Evolutionary conservation across 1,140 invertebrate species (phyloP).

Genomic region (Drosophila melanica): DNA sequence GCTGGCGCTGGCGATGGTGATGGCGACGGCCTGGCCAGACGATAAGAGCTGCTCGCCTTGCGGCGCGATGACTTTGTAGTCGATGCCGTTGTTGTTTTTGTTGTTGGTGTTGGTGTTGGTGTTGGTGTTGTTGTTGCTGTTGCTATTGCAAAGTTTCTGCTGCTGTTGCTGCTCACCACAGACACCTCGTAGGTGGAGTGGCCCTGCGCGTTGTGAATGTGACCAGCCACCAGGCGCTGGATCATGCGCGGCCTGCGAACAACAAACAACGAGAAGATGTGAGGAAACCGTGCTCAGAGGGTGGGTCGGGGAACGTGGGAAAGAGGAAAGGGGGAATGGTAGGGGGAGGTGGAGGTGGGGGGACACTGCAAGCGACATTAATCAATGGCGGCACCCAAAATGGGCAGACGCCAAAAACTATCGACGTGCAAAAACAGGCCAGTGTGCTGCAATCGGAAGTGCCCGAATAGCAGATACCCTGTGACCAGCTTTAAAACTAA

Average conservation of each 20-base stretch:
- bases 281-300: no score
- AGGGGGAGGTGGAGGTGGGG: no score
- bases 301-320: not conserved
- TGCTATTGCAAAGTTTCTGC: slow-evolving; percentile 9
- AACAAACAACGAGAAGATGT: not conserved
- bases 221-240: slow-evolving; percentile 87
- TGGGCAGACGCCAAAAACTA: slow-evolving; percentile 21
- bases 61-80: slow-evolving; percentile 18
- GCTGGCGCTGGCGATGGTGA: not conserved
- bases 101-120: slow-evolving; percentile 9
- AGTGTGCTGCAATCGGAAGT: not conserved
- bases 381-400: slow-evolving; percentile 30
- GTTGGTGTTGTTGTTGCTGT: slow-evolving; percentile 31
- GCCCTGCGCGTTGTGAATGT: slow-evolving; percentile 84
- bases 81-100: slow-evolving; percentile 8
- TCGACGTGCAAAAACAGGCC: not conserved
- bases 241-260: slow-evolving; percentile 85
- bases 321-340: no score
- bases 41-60: slow-evolving; percentile 66
- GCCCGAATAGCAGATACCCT: not conserved
- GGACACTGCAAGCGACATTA: slow-evolving; percentile 1
- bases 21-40: slow-evolving; percentile 38
- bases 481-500: no score
- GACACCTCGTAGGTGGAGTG: slow-evolving; percentile 75
- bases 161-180: slow-evolving; percentile 68